Evolutionary conservation across 2,797 vertebrate genomes (phyloP).

Genomic region (Hydrophis major): DNA sequence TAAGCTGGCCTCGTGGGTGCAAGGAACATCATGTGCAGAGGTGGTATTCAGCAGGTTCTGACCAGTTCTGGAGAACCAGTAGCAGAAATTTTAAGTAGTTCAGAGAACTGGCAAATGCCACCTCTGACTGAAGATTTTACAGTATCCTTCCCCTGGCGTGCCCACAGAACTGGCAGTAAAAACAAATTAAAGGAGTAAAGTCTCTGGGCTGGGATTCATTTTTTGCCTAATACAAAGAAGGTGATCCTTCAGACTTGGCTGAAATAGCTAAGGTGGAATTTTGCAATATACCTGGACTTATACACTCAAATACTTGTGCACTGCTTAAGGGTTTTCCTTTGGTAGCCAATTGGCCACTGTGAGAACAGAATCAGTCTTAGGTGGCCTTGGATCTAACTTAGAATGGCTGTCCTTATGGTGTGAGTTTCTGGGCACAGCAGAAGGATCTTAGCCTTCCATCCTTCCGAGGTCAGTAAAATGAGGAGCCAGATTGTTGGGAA

Average conservation of each 20-base stretch:
- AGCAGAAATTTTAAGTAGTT: too few relatives aligned
- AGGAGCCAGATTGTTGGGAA: too few relatives aligned
- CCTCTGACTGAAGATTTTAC: too few relatives aligned
- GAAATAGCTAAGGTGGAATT: background rate
- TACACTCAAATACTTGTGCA: background rate
- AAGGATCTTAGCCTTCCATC: too few relatives aligned
- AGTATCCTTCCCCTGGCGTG: too few relatives aligned
- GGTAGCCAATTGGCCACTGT: background rate
- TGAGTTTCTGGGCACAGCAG: background rate
- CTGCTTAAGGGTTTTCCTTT: background rate
- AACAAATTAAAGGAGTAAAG: background rate
- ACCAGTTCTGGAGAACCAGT: too few relatives aligned
- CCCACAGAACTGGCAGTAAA: too few relatives aligned
- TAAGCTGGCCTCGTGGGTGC: background rate
- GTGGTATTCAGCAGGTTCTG: too few relatives aligned
- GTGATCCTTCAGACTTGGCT: background rate
- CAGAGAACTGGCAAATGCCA: too few relatives aligned
- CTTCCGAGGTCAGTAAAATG: too few relatives aligned
- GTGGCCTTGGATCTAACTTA: background rate
- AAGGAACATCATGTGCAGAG: background rate
- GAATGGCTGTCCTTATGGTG: background rate
- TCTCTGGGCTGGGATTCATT: background rate
- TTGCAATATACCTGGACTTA: background rate
- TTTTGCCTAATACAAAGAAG: background rate
- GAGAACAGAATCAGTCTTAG: background rate